Conservation (phyloP, 2,888 invertebrate genomes). For the Latrodectus hesperus region DNA sequence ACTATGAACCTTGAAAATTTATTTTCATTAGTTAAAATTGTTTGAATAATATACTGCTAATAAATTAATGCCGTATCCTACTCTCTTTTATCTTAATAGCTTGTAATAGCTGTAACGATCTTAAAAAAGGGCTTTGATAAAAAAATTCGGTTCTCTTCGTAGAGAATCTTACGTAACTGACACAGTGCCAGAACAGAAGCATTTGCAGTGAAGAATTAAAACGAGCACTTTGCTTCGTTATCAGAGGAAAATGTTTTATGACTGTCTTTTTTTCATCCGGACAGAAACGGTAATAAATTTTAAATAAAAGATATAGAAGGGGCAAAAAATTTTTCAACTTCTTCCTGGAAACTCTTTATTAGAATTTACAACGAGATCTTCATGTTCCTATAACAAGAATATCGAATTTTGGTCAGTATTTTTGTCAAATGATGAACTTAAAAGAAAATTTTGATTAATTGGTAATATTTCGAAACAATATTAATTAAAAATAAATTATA, state of each 20-base stretch:
- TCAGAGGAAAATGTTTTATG: slow-evolving; percentile 43
- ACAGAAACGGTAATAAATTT: slow-evolving; percentile 41
- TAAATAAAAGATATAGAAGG: slow-evolving; percentile 28
- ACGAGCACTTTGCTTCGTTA: slow-evolving; percentile 12
- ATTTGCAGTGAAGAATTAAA: neutral
- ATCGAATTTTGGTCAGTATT: neutral
- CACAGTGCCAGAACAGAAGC: neutral
- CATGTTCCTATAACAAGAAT: neutral
- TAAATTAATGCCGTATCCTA: neutral
- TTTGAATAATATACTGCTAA: neutral
- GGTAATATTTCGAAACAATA: too few species aligned
- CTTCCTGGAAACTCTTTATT: neutral
- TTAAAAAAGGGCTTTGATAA: slow-evolving; percentile 1
- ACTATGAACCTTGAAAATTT: slow-evolving; percentile 38
- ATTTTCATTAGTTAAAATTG: slow-evolving; percentile 22
- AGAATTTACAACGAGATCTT: neutral
- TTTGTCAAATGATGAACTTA: neutral
- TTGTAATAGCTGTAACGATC: slow-evolving; percentile 41
- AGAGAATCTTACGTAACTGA: neutral
- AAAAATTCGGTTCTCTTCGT: neutral
- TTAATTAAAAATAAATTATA: too few species aligned
- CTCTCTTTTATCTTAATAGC: slow-evolving; percentile 45
- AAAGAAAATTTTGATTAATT: too few species aligned
- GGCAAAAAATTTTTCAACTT: neutral
- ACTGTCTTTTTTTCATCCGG: slow-evolving; percentile 8